Percentiles rank a stretch among this genome's conserved stretches.
These are phyloP conservation scores for Zaprionus bogoriensis DNA, from an alignment of 2,888 invertebrate species.

Conservation along the genomic window DNA sequence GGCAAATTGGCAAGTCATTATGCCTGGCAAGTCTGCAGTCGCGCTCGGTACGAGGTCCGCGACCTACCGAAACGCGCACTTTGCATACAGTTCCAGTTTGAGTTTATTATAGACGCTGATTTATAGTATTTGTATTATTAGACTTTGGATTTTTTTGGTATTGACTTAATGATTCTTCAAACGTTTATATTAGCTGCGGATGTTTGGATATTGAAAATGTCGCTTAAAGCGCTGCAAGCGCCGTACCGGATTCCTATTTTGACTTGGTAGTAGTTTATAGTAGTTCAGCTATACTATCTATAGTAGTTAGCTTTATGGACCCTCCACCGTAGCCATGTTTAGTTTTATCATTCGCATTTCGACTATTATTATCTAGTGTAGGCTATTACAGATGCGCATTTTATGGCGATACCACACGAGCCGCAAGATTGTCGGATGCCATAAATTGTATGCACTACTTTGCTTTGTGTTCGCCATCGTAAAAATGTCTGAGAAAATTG, in stretches of 20 bases:
- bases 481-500: too few species aligned
- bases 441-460: not conserved
- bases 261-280: too few species aligned
- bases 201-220: not conserved
- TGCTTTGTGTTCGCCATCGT: not conserved
- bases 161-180: too few species aligned
- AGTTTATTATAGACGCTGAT: not conserved
- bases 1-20: not conserved
- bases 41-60: not conserved
- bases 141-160: too few species aligned
- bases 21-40: not conserved
- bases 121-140: too few species aligned
- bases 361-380: conserved; percentile 2
- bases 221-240: too few species aligned
- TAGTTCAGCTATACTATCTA: too few species aligned
- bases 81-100: not conserved
- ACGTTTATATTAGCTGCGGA: not conserved
- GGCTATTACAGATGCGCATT: conserved; percentile 32
- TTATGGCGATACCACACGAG: not conserved
- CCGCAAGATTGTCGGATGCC: not conserved
- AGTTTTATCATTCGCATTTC: conserved; percentile 38
- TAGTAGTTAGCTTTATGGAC: not conserved
- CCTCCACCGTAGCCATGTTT: conserved; percentile 21
- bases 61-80: not conserved
- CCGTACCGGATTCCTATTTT: too few species aligned